A percentile compares a stretch with the other conserved stretches of the same genome.
These are phyloP conservation scores for Aphaenogaster rudis DNA, from an alignment of 1,140 invertebrate genomes.

Conservation along the genomic window DNA sequence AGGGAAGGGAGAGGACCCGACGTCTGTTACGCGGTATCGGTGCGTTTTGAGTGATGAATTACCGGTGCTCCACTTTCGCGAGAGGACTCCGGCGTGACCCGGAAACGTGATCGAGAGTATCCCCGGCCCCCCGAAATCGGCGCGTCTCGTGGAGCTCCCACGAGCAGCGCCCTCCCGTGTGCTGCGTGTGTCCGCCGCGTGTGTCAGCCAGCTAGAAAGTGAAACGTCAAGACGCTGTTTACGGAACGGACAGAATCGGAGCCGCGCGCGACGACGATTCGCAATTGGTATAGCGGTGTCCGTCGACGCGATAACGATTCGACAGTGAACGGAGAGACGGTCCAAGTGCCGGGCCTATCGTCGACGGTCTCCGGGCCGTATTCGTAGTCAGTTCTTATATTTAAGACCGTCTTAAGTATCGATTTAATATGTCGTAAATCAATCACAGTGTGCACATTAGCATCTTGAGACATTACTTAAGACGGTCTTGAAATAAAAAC, in stretches of 20 bases:
- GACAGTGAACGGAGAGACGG: not conserved
- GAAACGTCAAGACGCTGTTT: slow-evolving; percentile 55
- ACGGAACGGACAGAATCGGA: not conserved
- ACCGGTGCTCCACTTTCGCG: slow-evolving; percentile 61
- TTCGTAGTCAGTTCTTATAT: no score
- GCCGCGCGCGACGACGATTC: slow-evolving; percentile 21
- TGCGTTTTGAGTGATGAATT: slow-evolving; percentile 59
- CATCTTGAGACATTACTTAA: no score
- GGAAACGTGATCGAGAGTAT: slow-evolving; percentile 31
- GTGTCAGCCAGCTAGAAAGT: slow-evolving; percentile 55
- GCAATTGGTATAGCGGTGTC: not conserved
- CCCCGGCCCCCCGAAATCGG: slow-evolving; percentile 17
- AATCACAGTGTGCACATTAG: no score
- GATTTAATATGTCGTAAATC: no score
- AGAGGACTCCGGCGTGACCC: slow-evolving; percentile 45
- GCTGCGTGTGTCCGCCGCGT: not conserved
- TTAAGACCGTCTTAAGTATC: no score
- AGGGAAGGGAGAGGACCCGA: no score
- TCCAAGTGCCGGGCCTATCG: not conserved
- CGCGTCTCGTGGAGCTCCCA: not conserved
- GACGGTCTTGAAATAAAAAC: no score
- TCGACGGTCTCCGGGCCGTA: not conserved
- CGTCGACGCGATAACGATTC: slow-evolving; percentile 38
- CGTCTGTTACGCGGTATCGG: slow-evolving; percentile 31
- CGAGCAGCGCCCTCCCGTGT: slow-evolving; percentile 26